Evolutionary conservation across 2,797 vertebrate genomes (phyloP).

Genomic region (Cephalopachus bancanus): DNA sequence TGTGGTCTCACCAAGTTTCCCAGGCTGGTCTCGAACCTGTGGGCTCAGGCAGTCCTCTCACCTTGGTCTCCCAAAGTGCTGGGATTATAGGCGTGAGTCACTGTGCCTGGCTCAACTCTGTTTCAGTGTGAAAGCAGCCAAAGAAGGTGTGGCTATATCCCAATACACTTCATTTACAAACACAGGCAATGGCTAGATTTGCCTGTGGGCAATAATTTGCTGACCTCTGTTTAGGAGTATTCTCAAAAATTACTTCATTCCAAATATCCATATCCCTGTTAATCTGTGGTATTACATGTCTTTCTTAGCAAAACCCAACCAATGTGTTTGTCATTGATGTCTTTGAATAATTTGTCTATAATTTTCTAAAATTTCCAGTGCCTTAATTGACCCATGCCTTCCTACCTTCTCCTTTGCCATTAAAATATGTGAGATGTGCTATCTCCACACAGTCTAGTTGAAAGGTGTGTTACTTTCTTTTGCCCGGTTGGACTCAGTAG

Average conservation of each 20-base stretch:
- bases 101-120: no score
- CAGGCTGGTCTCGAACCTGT: no score
- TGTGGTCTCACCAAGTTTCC: no score
- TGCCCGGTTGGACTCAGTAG: neutral
- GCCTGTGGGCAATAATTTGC: no score
- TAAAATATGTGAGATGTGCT: conserved; percentile 10
- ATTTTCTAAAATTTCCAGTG: conserved; percentile 39
- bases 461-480: neutral
- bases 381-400: neutral
- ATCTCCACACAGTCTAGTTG: neutral
- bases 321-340: neutral
- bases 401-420: neutral
- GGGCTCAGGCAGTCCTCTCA: no score
- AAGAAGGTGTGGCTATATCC: neutral
- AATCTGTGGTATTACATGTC: neutral
- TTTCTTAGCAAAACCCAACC: no score
- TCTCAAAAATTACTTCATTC: neutral
- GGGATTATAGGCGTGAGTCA: no score
- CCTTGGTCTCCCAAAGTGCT: no score
- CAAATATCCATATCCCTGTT: neutral
- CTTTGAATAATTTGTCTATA: neutral
- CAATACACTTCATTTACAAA: neutral
- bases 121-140: neutral
- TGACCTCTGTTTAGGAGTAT: neutral
- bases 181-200: neutral